These are phyloP conservation scores for Dryobates pubescens DNA, from an alignment of 2,797 vertebrate genomes.

Conservation along the genomic window DNA sequence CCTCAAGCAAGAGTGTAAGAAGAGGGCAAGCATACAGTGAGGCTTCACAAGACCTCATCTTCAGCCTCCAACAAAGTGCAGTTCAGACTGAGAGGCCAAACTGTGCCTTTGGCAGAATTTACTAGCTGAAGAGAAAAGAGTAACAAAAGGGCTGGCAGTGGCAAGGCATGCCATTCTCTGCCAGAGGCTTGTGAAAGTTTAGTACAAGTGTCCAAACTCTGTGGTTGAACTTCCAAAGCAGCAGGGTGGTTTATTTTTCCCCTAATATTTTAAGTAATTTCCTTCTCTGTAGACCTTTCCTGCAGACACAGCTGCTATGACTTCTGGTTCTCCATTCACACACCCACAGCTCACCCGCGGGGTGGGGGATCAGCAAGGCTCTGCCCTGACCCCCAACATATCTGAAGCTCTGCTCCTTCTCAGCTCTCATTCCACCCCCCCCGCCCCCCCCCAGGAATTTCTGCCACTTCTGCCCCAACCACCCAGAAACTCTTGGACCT, in stretches of 20 bases:
- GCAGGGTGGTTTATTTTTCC: neutral
- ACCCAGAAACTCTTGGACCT: neutral
- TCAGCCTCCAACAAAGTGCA: neutral
- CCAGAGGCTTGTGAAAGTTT: neutral
- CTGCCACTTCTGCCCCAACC: neutral
- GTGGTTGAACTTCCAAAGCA: neutral
- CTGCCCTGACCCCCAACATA: neutral
- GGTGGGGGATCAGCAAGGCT: neutral
- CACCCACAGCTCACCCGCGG: fast-evolving
- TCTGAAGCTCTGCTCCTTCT: neutral
- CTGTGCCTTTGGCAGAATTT: neutral
- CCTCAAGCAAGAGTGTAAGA: neutral
- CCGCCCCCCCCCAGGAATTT: too few species aligned
- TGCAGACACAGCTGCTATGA: neutral
- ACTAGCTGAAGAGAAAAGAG: neutral
- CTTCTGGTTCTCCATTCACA: neutral
- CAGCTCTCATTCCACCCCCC: too few species aligned
- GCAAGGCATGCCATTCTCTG: neutral
- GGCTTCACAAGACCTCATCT: neutral
- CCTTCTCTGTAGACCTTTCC: neutral
- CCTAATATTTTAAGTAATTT: neutral
- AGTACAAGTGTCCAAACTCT: neutral
- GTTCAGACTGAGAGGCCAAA: neutral
- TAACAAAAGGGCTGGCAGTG: neutral
- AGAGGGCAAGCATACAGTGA: fast-evolving